phyloP scores from a whole-genome alignment of 2,113 vertebrate species.

The Eolophus roseicapilla region DNA sequence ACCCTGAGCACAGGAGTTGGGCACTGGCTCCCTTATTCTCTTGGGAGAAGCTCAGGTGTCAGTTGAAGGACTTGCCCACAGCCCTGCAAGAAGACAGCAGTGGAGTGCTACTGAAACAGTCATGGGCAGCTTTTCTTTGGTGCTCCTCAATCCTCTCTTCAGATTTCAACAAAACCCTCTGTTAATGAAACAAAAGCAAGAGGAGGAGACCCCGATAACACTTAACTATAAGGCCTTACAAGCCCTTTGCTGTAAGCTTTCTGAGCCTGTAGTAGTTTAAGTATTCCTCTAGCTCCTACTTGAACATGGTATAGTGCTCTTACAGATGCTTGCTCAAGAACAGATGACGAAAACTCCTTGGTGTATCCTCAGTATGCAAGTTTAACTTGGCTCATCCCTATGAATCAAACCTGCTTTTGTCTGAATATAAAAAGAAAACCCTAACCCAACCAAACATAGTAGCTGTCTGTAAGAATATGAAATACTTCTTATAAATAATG shows the following conservation, averaged over 20 bases:
- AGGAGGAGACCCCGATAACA: neutral
- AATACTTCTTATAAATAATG: neutral
- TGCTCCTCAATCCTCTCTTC: neutral
- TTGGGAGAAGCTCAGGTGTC: rapidly evolving
- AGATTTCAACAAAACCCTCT: neutral
- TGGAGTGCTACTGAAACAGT: neutral
- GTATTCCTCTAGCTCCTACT: neutral
- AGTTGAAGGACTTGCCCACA: neutral
- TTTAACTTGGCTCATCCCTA: neutral
- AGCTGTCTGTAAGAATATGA: neutral
- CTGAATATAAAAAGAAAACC: neutral
- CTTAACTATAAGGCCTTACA: neutral
- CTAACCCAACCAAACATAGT: neutral
- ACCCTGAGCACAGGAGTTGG: rapidly evolving
- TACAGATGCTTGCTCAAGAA: neutral
- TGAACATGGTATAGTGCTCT: neutral
- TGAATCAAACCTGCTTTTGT: neutral
- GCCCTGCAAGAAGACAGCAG: rapidly evolving
- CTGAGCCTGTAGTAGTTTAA: neutral
- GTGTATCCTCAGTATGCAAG: neutral
- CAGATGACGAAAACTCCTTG: neutral
- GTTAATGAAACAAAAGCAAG: neutral
- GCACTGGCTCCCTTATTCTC: rapidly evolving
- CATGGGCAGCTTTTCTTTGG: neutral
- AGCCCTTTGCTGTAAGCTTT: neutral